Evolutionary conservation across 2,888 invertebrate species (phyloP), one percentile per base, ranked within the genome.

Genomic region (Synergus umbraculus): DNA sequence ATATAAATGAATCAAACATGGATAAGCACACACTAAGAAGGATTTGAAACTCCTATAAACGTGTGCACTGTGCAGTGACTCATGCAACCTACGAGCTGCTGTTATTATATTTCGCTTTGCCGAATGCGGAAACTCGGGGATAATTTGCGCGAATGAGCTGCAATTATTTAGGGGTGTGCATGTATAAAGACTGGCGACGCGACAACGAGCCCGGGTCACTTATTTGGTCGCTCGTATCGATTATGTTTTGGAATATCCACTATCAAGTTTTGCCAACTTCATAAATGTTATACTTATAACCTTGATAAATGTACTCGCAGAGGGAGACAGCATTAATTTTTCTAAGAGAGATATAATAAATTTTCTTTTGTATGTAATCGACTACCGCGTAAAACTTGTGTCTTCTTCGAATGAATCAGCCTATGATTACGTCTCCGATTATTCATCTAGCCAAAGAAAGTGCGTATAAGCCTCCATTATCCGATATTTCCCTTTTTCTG

Each of bases 141-240:
- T 90, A 90, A 90, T 90, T 90, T 88, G 87, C 88, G 87, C 87
- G 89, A 90, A 89, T 86, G 87, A 87, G 87, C 86, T 84, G 88
- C 88, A 89, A 90, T 90, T 90, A 90, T 90, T 89, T 87, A 86
- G 87, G 89, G 88, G 88, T 87, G 89, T 89, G 88, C 89, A 89
- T 90, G 89, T 83, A 85, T 88, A 87, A 90, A 85, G 79, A 88
- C 88, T 88, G 88, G 80, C 87, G 86, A 87, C 78, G 76, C 78
- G 79, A 37, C 37, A 37, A 37, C 81, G 46, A 73, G 77, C 78
- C 80, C 67, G 69, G 80, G 29, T 73, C 54, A 43, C 44, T 22
- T 69, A 46, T 46, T 22, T 73, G 37, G 66, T 29, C 41, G 66
- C 66, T 37, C n/a, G 12, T 67, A 67, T 67, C 41, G 67, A 67